Base-by-base conservation (phyloP, 2,113 vertebrate genomes). In the Platichthys stellatus region DNA sequence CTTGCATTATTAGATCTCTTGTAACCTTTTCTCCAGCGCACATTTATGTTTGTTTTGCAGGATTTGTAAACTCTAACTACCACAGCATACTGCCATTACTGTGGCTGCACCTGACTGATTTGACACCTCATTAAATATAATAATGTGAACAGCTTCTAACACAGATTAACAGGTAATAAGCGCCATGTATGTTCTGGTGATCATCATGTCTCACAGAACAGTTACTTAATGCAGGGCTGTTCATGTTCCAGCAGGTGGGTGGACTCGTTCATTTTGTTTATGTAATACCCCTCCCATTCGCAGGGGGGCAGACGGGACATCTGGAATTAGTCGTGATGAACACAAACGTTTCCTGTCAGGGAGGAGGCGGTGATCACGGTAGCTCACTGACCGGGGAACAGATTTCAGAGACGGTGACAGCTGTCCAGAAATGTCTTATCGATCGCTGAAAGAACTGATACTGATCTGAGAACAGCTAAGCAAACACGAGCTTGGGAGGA, bases 391-490 rank as follows among this genome's bases (percentile, higher is more conserved):
- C 2, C 67, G 0, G 13, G 38, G 77, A 70, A 0, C 81, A 35
- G 83, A 6, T 31, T 0, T 17, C 5, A 10, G 0, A 26, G 51
- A 8, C 64, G 1, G 10, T 0, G 13, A 2, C 28, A 2, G 24
- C 45, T 21, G 8, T 8, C 7, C 2, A 2, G 26, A 0, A 12
- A 5, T 5, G 0, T 13, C 14, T 4, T 5, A 60, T 13, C 6
- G 2, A 5, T 2, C 47, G 11, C 3, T 21, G 15, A 0, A 0
- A 10, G 3, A n/a, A 11, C 11, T 2, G 17, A 54, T 57, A 0
- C 72, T 1, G 77, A 70, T 24, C 35, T 0, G 11, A 72, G 76
- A 76, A 73, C 84, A 74, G 82, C 47, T 43, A 47, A 3, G 28
- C 28, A 4, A 13, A 43, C 3, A 10, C 20, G 26, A 35, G 18